Conservation (phyloP, 2,113 vertebrate genomes). For the Nipponia nippon region DNA sequence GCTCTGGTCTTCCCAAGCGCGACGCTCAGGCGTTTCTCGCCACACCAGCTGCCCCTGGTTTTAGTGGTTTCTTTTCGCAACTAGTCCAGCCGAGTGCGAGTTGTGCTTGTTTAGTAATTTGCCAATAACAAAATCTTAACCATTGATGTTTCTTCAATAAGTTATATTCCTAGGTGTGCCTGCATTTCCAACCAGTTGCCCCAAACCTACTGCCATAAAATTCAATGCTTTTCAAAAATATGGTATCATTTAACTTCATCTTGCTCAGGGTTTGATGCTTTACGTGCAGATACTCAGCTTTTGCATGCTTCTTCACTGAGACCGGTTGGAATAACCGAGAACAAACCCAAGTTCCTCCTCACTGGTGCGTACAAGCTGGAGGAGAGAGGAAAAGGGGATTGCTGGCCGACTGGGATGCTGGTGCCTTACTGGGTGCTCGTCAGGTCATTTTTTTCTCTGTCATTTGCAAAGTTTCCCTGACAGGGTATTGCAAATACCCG, state of each 20-base stretch:
- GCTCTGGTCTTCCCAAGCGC: rapidly evolving
- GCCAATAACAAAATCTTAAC: background rate
- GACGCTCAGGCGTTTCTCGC: rapidly evolving
- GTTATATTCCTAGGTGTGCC: background rate
- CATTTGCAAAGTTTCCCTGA: background rate
- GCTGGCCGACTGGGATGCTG: too few relatives aligned
- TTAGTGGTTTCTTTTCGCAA: background rate
- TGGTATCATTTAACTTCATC: background rate
- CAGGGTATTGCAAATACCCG: background rate
- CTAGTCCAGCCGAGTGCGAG: too few relatives aligned
- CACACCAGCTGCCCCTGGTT: background rate
- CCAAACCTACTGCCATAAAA: background rate
- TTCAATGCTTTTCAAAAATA: background rate
- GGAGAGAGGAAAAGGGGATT: background rate
- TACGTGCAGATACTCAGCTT: background rate
- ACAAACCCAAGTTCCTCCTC: background rate
- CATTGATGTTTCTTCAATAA: background rate
- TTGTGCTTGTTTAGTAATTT: background rate
- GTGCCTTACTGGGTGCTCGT: background rate
- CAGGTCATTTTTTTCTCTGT: background rate
- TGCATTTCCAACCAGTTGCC: background rate
- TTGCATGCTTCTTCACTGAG: background rate
- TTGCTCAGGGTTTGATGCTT: background rate
- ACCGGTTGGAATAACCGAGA: background rate
- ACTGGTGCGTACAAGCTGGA: too few relatives aligned